These are phyloP conservation scores for Cryptocheilus praepositus DNA, from an alignment of 2,888 invertebrate genomes.

Conservation along the genomic window DNA sequence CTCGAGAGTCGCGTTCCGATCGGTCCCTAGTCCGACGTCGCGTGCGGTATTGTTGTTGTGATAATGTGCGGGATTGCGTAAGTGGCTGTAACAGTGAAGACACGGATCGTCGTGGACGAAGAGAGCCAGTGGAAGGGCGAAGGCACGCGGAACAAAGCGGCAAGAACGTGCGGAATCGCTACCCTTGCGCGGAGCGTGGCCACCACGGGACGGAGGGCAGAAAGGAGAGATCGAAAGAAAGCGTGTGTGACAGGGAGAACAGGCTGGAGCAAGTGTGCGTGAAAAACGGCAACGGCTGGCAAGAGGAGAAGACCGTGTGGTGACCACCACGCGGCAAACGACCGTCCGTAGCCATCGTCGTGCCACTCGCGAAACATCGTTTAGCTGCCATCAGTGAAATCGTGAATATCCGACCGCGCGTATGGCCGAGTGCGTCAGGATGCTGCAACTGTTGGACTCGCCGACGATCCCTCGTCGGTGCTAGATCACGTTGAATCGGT, in stretches of 20 bases:
- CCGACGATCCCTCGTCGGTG: slow-evolving; percentile 49
- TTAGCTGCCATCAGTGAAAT: background rate
- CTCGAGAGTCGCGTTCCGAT: slow-evolving; percentile 24
- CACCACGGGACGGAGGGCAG: too few relatives aligned
- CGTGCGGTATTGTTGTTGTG: slow-evolving; percentile 44
- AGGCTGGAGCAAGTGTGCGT: slow-evolving; percentile 45
- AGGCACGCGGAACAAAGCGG: background rate
- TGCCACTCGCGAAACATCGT: slow-evolving; percentile 20
- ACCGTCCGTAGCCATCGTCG: too few relatives aligned
- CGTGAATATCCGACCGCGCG: slow-evolving; percentile 55
- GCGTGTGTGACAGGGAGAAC: slow-evolving; percentile 33
- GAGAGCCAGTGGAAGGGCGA: background rate
- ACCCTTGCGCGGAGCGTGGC: too few relatives aligned
- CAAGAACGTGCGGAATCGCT: too few relatives aligned
- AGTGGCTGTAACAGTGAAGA: slow-evolving; percentile 57
- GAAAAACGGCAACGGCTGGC: slow-evolving; percentile 35
- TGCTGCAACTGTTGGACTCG: slow-evolving; percentile 57
- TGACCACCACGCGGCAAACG: slow-evolving; percentile 29
- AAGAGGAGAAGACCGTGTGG: slow-evolving; percentile 42
- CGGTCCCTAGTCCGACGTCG: slow-evolving; percentile 16
- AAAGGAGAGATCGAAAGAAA: slow-evolving; percentile 29
- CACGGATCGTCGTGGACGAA: background rate
- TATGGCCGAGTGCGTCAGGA: slow-evolving; percentile 55
- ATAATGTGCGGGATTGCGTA: slow-evolving; percentile 62
- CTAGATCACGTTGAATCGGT: slow-evolving; percentile 41